Conservation (phyloP, 2,113 vertebrate species). For the Megaleporinus macrocephalus region DNA sequence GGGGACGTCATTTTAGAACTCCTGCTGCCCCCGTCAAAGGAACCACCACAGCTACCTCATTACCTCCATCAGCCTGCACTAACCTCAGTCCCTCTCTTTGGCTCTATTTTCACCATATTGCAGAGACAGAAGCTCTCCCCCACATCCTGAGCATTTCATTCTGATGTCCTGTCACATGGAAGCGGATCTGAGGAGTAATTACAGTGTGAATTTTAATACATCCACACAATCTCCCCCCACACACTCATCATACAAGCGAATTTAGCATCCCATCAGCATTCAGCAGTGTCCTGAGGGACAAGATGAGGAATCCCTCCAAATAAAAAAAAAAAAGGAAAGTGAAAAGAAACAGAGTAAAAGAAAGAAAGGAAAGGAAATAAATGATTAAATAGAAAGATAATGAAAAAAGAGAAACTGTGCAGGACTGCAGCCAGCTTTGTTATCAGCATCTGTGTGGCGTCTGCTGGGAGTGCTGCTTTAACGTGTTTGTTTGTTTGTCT, state of each 20-base stretch:
- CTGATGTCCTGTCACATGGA: conserved; percentile 70
- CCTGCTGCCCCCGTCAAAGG: conserved; percentile 68
- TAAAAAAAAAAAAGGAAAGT: too few relatives aligned
- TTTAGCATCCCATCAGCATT: conserved; percentile 7
- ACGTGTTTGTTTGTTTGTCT: conserved; percentile 32
- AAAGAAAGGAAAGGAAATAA: background rate
- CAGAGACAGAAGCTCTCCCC: conserved; percentile 58
- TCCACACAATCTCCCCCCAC: background rate
- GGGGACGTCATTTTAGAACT: conserved; percentile 65
- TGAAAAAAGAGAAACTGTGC: background rate
- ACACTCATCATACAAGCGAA: conserved; percentile 7
- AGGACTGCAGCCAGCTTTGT: conserved; percentile 13
- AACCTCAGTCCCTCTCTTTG: conserved; percentile 53
- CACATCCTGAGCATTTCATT: conserved; percentile 69
- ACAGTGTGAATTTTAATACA: conserved; percentile 30
- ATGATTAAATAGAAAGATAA: background rate
- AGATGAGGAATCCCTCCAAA: conserved; percentile 12
- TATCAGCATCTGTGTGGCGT: conserved; percentile 24
- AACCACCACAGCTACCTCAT: conserved; percentile 29
- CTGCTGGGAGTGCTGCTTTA: conserved; percentile 29
- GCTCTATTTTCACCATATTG: conserved; percentile 15
- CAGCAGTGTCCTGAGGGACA: background rate
- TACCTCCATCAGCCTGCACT: conserved; percentile 60
- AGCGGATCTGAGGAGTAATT: conserved; percentile 57
- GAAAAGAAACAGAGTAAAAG: background rate